Evolutionary conservation across 2,888 invertebrate genomes (phyloP).

Genomic region (Pseudeuparius sepicola): DNA sequence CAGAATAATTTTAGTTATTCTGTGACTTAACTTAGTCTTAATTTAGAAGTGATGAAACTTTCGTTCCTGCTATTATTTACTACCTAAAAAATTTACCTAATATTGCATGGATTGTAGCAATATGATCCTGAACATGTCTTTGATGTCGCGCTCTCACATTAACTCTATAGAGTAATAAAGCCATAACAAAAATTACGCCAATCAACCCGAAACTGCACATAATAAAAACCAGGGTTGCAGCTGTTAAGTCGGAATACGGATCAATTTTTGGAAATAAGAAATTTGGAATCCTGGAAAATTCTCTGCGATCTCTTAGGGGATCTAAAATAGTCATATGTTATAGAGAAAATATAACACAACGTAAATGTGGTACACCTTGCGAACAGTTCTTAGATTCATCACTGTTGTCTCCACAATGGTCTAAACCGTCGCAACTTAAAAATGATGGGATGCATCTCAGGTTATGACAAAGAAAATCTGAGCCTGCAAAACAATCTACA

Average conservation of each 20-base stretch:
- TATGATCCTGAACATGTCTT: constrained; percentile 52
- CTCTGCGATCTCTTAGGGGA: constrained; percentile 49
- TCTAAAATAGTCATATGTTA: constrained; percentile 34
- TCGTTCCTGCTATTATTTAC: background rate
- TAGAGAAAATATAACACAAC: too few species aligned
- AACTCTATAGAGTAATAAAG: constrained; percentile 52
- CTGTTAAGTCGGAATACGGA: constrained; percentile 53
- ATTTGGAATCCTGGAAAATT: constrained; percentile 59
- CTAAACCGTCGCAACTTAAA: constrained; percentile 63
- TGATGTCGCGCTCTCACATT: constrained; percentile 52
- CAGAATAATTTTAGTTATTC: too few species aligned
- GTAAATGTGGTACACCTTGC: too few species aligned
- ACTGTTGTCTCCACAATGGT: constrained; percentile 65
- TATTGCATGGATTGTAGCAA: constrained; percentile 59
- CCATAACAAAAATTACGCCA: constrained; percentile 51
- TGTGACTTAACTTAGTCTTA: too few species aligned
- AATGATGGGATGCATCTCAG: constrained; percentile 58
- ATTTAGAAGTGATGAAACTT: background rate
- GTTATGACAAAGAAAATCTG: constrained; percentile 62
- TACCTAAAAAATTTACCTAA: constrained; percentile 41
- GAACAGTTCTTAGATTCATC: constrained; percentile 53
- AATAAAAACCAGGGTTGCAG: constrained; percentile 54
- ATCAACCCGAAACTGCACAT: constrained; percentile 52
- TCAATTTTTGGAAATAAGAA: constrained; percentile 63
- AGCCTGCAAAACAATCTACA: constrained; percentile 55